Evolutionary conservation across 2,113 vertebrate species (phyloP).

Genomic region (Dasyurus viverrinus): DNA sequence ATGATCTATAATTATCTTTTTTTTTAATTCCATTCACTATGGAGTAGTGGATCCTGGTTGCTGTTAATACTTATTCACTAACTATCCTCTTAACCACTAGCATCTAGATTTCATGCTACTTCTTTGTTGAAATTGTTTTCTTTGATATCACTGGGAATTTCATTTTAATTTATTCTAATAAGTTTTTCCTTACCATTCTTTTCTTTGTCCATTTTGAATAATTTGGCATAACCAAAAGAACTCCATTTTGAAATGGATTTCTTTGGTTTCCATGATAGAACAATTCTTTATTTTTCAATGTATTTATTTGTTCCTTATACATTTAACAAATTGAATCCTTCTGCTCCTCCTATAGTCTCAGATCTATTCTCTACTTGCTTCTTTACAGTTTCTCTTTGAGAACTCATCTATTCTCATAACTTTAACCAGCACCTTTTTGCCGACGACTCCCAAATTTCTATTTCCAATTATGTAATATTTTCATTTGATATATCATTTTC

Average conservation of each 20-base stretch:
- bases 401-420: background rate
- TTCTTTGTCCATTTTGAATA: background rate
- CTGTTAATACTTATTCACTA: background rate
- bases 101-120: background rate
- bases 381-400: background rate
- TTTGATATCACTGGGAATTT: background rate
- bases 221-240: background rate
- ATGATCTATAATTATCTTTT: background rate
- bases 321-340: background rate
- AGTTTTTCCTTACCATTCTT: background rate
- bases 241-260: background rate
- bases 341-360: background rate
- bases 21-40: background rate
- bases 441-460: background rate
- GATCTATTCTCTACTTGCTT: background rate
- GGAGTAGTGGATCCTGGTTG: background rate
- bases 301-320: background rate
- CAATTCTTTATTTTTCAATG: background rate
- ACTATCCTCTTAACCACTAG: background rate
- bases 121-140: background rate
- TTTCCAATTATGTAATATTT: background rate
- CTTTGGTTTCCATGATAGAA: background rate
- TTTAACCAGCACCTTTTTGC: background rate
- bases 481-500: background rate
- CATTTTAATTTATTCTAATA: background rate